phyloP scores from a whole-genome alignment of 2,888 invertebrate species.

The Ypsolopha sequella region DNA sequence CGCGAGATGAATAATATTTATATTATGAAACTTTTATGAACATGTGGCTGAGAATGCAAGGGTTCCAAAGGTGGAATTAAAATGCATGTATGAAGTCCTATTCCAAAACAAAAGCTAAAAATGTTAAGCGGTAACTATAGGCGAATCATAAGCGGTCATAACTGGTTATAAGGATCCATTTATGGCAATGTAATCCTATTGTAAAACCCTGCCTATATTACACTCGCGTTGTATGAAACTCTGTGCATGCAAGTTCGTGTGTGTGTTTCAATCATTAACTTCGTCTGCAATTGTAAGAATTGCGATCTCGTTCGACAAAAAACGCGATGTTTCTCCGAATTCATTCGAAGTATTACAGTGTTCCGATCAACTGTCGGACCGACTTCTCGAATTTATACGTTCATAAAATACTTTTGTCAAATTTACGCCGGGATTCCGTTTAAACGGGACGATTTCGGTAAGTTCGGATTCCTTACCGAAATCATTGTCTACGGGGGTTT shows the following conservation, averaged over 20 bases:
- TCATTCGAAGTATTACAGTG: slow-evolving; percentile 32
- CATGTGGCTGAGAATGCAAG: neutral
- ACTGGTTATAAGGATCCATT: slow-evolving; percentile 57
- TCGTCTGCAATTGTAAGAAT: slow-evolving; percentile 61
- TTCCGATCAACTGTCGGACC: slow-evolving; percentile 42
- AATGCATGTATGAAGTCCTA: slow-evolving; percentile 49
- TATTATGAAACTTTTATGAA: neutral
- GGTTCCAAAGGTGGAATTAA: slow-evolving; percentile 48
- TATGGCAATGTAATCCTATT: slow-evolving; percentile 65
- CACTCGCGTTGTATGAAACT: slow-evolving; percentile 11
- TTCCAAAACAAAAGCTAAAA: slow-evolving; percentile 57
- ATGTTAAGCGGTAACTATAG: slow-evolving; percentile 45
- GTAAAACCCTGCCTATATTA: slow-evolving; percentile 30
- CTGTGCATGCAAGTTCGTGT: slow-evolving; percentile 4
- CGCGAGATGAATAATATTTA: neutral
- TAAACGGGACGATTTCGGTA: slow-evolving; percentile 32
- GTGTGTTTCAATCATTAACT: slow-evolving; percentile 66
- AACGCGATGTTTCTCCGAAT: slow-evolving; percentile 56
- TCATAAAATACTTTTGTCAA: slow-evolving; percentile 68
- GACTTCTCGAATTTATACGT: slow-evolving; percentile 60
- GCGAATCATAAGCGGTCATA: slow-evolving; percentile 59
- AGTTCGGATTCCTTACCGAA: slow-evolving; percentile 54
- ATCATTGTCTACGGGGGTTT: slow-evolving; percentile 48
- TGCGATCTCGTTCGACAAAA: slow-evolving; percentile 42
- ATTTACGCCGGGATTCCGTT: slow-evolving; percentile 57